Evolutionary conservation across 1,140 invertebrate species (phyloP), one percentile per base, ranked within the genome.

Genomic region (Drosophila nebulosa): DNA sequence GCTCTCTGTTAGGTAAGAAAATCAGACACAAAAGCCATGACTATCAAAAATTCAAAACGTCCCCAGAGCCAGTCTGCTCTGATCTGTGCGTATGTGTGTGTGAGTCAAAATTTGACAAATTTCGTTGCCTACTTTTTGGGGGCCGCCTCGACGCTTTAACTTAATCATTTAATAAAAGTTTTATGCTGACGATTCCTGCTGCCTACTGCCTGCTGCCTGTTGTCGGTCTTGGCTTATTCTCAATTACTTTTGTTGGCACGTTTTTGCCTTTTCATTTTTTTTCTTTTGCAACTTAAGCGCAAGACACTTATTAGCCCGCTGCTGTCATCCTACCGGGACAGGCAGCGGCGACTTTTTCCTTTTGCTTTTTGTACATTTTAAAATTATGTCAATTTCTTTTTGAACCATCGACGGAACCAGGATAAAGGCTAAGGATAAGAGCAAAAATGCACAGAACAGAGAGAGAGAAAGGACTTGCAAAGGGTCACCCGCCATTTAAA

Each of bases 161-260:
- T 86, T 86, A 85, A 85, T 85, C 81, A 85, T 85, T 85, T 80
- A 85, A 85, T 86, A 85, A 85, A 85, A 85, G 69, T 86, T 85
- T 85, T 85, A 85, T 85, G 81, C 81, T 85, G 81, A 80, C 81
- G 51, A 66, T 62, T 63, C 71, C 67, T 64, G 30, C 66, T 56
- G 55, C 42, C 21, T 16, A 5, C 21, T 22, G 22, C 4, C 35
- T 64, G 30, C 64, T 56, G 55, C 32, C 21, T 16, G 10, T 22
- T 24, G 24, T 21, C 39, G 16, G 16, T 4, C 62, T 22, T 9
- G 61, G 55, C 59, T 53, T 39, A 68, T 71, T 63, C 46, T 55
- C 80, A 74, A 74, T 78, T 78, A 80, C 78, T 78, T 80, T 66
- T 79, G 64, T 80, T 69, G 66, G 52, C 55, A 64, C 55, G 73